Evolutionary conservation across 2,888 invertebrate genomes (phyloP).

Genomic region (Drosophila suboccidentalis): DNA sequence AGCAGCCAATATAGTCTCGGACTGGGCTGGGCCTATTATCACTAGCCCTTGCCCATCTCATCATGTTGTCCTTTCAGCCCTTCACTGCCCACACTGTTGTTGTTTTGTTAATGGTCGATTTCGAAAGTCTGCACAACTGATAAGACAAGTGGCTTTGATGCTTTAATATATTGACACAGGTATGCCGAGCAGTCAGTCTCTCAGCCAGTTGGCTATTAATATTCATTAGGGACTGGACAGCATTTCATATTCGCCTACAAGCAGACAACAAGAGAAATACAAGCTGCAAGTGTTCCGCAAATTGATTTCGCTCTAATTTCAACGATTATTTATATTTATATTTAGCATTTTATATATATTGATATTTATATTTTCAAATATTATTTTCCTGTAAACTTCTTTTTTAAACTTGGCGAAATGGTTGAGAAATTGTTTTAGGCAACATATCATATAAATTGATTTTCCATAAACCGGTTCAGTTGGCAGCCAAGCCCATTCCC

Average conservation of each 20-base stretch:
- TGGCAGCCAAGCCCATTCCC: slow-evolving; percentile 10
- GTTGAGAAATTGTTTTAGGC: slow-evolving; percentile 29
- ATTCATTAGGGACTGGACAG: slow-evolving; percentile 67
- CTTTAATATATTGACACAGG: slow-evolving; percentile 75
- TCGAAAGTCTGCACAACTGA: slow-evolving; percentile 68
- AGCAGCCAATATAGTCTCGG: slow-evolving; percentile 35
- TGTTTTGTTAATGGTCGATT: slow-evolving; percentile 78
- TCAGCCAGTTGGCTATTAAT: slow-evolving; percentile 65
- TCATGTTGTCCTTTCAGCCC: slow-evolving; percentile 24
- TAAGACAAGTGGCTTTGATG: slow-evolving; percentile 79
- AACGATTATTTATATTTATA: background rate
- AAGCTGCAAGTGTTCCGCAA: slow-evolving; percentile 24
- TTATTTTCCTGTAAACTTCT: background rate
- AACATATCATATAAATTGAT: slow-evolving; percentile 66
- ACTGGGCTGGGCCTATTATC: slow-evolving; percentile 33
- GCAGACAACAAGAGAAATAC: slow-evolving; percentile 24
- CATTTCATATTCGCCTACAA: slow-evolving; percentile 35
- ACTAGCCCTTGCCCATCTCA: slow-evolving; percentile 4
- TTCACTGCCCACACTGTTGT: slow-evolving; percentile 75
- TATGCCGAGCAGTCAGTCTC: slow-evolving; percentile 62
- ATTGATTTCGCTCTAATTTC: slow-evolving; percentile 13
- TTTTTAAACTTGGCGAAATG: slow-evolving; percentile 17
- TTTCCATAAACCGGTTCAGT: slow-evolving; percentile 62
- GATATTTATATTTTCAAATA: background rate
- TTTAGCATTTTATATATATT: background rate